Conservation (phyloP, 2,888 invertebrate genomes). For the Leucophora obtusa region DNA sequence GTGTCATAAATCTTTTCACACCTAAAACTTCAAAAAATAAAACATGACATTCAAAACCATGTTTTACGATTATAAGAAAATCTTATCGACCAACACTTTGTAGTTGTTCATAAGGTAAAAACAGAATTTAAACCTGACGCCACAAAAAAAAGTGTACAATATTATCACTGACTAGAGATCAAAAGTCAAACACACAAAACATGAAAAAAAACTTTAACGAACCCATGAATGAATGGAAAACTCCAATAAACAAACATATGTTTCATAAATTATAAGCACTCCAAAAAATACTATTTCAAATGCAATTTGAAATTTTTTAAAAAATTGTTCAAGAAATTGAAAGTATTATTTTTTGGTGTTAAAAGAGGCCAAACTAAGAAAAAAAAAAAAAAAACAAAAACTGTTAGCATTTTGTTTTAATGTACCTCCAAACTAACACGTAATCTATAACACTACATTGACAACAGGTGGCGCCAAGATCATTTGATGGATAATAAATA, state of each 20-base stretch:
- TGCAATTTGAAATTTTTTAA: neutral
- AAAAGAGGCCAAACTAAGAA: neutral
- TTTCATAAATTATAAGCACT: neutral
- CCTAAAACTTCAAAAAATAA: slow-evolving; percentile 29
- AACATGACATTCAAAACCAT: slow-evolving; percentile 52
- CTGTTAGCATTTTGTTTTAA: neutral
- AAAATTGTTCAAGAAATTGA: neutral
- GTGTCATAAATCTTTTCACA: slow-evolving; percentile 60
- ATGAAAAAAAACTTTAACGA: neutral
- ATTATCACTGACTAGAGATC: slow-evolving; percentile 55
- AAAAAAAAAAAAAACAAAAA: neutral
- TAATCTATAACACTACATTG: slow-evolving; percentile 22
- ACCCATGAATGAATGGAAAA: neutral
- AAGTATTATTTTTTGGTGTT: neutral
- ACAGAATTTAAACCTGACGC: neutral
- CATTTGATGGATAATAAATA: neutral
- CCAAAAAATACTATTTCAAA: neutral
- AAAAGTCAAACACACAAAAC: slow-evolving; percentile 52
- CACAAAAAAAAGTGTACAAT: neutral
- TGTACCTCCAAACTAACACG: neutral
- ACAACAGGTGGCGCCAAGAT: slow-evolving; percentile 58
- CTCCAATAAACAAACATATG: neutral
- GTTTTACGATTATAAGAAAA: neutral
- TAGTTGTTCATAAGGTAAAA: neutral
- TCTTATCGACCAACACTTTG: neutral